Evolutionary conservation across 53 echinoderm and acorn worm species (phyloP).

Genomic region (Henricia sp.): DNA sequence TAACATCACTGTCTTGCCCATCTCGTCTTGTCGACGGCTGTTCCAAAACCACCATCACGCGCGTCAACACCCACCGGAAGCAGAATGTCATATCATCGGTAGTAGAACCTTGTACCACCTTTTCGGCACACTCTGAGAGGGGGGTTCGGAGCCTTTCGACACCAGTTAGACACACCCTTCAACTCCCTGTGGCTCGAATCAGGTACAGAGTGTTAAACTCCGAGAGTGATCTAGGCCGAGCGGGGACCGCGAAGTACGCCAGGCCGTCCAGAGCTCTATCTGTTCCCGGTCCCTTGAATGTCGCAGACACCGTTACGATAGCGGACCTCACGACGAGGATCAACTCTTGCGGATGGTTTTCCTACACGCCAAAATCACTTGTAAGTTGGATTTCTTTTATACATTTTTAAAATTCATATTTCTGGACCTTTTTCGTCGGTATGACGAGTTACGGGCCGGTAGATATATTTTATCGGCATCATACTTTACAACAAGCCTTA

Average conservation of each 20-base stretch:
- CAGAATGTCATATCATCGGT: background rate
- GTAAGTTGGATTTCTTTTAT: slow-evolving; percentile 2
- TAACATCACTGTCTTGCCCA: background rate
- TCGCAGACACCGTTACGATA: slow-evolving; percentile 24
- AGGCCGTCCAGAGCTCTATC: background rate
- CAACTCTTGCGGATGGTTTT: slow-evolving; percentile 46
- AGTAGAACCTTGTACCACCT: background rate
- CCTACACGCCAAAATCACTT: slow-evolving; percentile 32
- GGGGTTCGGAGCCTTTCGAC: background rate
- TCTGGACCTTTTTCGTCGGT: background rate
- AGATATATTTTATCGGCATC: background rate
- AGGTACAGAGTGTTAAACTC: slow-evolving; percentile 19
- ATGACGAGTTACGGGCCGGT: background rate
- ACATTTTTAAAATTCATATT: background rate
- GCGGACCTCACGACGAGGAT: slow-evolving; percentile 22
- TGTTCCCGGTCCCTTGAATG: slow-evolving; percentile 7
- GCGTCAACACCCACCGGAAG: slow-evolving; percentile 4
- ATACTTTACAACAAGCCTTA: too few relatives aligned
- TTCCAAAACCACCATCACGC: slow-evolving; percentile 13
- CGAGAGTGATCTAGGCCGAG: background rate
- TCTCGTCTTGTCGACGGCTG: background rate
- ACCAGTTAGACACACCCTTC: background rate
- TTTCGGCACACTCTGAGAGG: background rate
- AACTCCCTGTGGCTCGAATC: slow-evolving; percentile 47
- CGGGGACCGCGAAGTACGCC: background rate